Percentiles rank a stretch among this genome's conserved stretches.
phyloP scores from a whole-genome alignment of 1,140 invertebrate genomes.

The Drosophila biarmipes region DNA sequence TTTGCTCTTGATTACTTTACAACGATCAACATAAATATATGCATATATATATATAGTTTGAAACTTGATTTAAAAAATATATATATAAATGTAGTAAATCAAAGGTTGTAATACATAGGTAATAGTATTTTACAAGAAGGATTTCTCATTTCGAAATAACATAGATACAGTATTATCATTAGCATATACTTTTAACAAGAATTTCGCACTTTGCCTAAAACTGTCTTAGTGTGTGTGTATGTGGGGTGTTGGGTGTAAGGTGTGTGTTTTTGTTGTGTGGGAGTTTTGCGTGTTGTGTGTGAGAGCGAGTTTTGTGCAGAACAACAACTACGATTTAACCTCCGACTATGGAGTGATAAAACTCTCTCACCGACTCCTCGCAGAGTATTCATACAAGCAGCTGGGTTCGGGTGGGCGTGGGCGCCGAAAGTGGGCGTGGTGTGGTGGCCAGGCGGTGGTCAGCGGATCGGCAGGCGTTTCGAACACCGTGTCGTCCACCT shows the following conservation, averaged over 20 bases:
- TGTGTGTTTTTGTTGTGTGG: constrained; percentile 5
- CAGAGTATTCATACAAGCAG: constrained; percentile 77
- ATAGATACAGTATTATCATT: constrained; percentile 70
- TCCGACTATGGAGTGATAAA: constrained; percentile 81
- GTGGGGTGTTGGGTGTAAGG: constrained; percentile 4
- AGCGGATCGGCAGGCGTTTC: constrained; percentile 55
- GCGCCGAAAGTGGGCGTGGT: neutral
- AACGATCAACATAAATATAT: constrained; percentile 81
- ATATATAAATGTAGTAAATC: constrained; percentile 49
- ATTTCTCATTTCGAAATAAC: constrained; percentile 65
- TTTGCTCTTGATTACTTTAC: constrained; percentile 63
- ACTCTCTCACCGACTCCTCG: constrained; percentile 81
- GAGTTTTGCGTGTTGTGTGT: constrained; percentile 54
- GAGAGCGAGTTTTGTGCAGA: constrained; percentile 77
- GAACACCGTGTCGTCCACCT: constrained; percentile 48
- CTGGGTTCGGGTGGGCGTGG: constrained; percentile 12
- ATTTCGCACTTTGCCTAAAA: constrained; percentile 58
- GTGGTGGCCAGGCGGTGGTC: constrained; percentile 1
- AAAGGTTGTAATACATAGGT: constrained; percentile 72
- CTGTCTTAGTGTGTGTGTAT: constrained; percentile 32
- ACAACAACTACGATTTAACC: constrained; percentile 82
- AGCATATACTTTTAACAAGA: constrained; percentile 76
- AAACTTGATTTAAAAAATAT: constrained; percentile 64
- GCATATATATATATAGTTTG: constrained; percentile 56
- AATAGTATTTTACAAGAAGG: constrained; percentile 76